These are phyloP conservation scores for Microchrysa polita DNA, from an alignment of 2,888 invertebrate genomes.

Conservation along the genomic window DNA sequence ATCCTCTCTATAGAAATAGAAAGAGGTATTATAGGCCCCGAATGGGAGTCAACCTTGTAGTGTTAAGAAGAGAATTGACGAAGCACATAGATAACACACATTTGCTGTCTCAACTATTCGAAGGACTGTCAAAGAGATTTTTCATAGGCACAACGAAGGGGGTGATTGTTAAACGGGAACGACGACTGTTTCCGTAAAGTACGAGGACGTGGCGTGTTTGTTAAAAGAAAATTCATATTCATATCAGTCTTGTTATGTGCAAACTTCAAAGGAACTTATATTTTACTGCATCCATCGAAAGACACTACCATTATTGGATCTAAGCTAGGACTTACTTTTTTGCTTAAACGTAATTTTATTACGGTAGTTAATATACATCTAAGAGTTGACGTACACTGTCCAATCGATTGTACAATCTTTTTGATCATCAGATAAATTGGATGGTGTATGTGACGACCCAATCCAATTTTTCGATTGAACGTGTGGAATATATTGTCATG, in stretches of 20 bases:
- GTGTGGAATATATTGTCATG: no score
- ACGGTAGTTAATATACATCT: no score
- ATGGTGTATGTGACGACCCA: no score
- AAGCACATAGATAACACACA: constrained; percentile 20
- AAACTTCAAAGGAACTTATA: constrained; percentile 50
- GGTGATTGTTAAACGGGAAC: constrained; percentile 16
- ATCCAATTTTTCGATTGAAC: no score
- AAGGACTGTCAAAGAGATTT: constrained; percentile 23
- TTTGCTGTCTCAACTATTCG: constrained; percentile 32
- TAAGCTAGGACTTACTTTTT: no score
- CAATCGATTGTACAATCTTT: no score
- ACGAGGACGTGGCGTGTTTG: constrained; percentile 33
- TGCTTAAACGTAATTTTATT: no score
- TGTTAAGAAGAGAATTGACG: constrained; percentile 23
- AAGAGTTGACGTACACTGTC: no score
- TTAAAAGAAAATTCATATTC: constrained; percentile 47
- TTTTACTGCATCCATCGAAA: constrained; percentile 44
- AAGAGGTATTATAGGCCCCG: not conserved
- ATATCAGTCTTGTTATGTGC: constrained; percentile 47
- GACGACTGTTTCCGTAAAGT: constrained; percentile 3
- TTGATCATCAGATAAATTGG: no score
- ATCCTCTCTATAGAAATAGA: constrained; percentile 7
- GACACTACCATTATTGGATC: no score
- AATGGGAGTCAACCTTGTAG: constrained; percentile 4
- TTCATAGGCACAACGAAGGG: constrained; percentile 15